Conservation (phyloP, 1,140 invertebrate species). For the Megalonaias nervosa region DNA sequence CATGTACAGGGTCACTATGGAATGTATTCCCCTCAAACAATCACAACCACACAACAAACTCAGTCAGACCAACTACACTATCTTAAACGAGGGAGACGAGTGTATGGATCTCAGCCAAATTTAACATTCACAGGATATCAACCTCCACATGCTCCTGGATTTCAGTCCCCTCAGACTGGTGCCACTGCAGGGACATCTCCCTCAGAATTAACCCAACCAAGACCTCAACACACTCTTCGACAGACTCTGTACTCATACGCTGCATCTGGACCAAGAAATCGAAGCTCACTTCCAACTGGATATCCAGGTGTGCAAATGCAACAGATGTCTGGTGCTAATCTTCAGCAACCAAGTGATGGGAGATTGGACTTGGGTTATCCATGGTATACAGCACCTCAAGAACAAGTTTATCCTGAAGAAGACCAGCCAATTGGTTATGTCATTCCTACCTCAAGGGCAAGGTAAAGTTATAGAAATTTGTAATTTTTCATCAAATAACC, state of each 20-base stretch:
- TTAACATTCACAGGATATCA: constrained; percentile 30
- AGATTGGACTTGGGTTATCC: too few species aligned
- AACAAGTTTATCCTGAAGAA: too few species aligned
- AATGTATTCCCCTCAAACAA: constrained; percentile 33
- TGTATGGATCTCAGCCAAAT: constrained; percentile 32
- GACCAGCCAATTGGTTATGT: too few species aligned
- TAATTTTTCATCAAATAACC: too few species aligned
- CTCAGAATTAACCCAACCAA: constrained; percentile 1
- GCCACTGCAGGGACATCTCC: constrained; percentile 16
- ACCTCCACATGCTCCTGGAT: not conserved
- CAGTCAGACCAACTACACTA: constrained; percentile 30
- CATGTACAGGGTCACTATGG: constrained; percentile 36
- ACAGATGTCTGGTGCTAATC: too few species aligned
- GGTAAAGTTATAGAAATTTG: too few species aligned
- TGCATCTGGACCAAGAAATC: not conserved
- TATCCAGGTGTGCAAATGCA: too few species aligned
- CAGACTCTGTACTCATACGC: constrained; percentile 36
- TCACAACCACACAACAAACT: constrained; percentile 38
- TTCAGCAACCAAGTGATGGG: too few species aligned
- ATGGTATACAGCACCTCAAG: too few species aligned
- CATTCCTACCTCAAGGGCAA: too few species aligned
- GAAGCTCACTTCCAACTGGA: too few species aligned
- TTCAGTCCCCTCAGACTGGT: not conserved
- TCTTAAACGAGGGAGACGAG: constrained; percentile 16
- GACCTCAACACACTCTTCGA: constrained; percentile 14